Conservation (phyloP, 37 sponge, comb jelly and placozoan genomes). For the Axinella damicornis region DNA sequence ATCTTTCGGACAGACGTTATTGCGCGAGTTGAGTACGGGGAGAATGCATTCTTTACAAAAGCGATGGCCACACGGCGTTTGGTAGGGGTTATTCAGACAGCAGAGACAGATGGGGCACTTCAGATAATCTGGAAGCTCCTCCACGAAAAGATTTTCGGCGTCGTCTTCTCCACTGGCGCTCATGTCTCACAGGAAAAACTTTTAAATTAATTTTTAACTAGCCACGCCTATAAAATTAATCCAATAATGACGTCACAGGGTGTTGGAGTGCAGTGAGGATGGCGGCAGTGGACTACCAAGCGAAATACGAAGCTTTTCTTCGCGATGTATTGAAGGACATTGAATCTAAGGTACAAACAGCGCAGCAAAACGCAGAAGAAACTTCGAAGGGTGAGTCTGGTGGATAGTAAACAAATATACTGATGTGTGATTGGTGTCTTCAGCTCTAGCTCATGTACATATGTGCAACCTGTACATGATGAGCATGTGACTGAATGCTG, state of each 20-base stretch:
- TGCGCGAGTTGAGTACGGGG: constrained; percentile 31
- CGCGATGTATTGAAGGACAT: constrained; percentile 21
- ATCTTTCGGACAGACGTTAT: constrained; percentile 67
- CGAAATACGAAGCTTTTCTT: constrained; percentile 41
- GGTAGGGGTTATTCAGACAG: constrained; percentile 47
- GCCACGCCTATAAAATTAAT: too few relatives aligned
- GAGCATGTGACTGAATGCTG: too few relatives aligned
- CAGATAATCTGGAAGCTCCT: constrained; percentile 55
- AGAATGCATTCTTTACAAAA: constrained; percentile 71
- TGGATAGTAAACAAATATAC: neutral
- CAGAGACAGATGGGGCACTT: constrained; percentile 67
- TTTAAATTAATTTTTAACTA: too few relatives aligned
- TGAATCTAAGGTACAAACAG: constrained; percentile 13
- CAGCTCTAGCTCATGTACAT: too few relatives aligned
- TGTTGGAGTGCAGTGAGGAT: too few relatives aligned
- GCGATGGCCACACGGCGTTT: constrained; percentile 78
- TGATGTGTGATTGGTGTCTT: neutral
- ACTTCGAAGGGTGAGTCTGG: constrained; percentile 29
- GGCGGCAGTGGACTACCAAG: constrained; percentile 1
- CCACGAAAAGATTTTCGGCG: constrained; percentile 52
- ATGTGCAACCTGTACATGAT: too few relatives aligned
- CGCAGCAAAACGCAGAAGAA: constrained; percentile 48
- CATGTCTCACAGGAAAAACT: too few relatives aligned
- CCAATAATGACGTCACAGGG: too few relatives aligned
- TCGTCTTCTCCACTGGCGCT: constrained; percentile 6